phyloP scores from a whole-genome alignment of 92 coral and sea anemone species.

The Parazoanthus darwini region DNA sequence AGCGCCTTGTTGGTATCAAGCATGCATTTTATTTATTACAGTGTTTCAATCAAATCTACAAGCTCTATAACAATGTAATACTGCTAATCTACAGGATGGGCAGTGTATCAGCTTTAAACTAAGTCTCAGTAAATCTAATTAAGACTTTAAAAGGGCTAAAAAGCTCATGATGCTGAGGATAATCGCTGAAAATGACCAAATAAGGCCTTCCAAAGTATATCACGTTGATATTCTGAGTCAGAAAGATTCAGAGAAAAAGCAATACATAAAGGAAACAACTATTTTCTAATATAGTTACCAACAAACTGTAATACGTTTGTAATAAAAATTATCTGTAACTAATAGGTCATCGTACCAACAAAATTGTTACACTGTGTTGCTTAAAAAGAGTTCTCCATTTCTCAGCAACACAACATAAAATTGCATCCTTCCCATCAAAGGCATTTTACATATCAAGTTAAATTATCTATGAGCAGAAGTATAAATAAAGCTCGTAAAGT shows the following conservation, averaged over 20 bases:
- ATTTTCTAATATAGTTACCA: background rate
- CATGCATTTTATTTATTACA: background rate
- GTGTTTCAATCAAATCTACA: background rate
- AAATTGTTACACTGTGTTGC: too few species aligned
- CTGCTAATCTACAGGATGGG: background rate
- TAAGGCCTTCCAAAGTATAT: background rate
- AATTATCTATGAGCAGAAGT: background rate
- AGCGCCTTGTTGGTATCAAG: background rate
- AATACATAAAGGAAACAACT: background rate
- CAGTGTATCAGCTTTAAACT: too few species aligned
- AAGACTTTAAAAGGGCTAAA: too few species aligned
- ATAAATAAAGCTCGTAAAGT: background rate
- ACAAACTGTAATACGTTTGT: background rate
- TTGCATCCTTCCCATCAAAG: background rate
- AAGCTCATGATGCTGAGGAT: background rate
- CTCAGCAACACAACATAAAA: background rate
- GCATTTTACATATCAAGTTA: background rate
- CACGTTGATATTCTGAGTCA: background rate
- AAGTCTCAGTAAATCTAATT: too few species aligned
- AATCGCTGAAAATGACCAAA: background rate
- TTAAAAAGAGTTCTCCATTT: too few species aligned
- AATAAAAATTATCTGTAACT: too few species aligned
- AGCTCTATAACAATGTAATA: background rate
- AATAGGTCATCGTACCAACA: background rate
- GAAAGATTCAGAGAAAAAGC: background rate